A percentile compares a stretch with the other conserved stretches of the same genome.
phyloP scores from a whole-genome alignment of 2,888 invertebrate genomes.

The Tigriopus californicus region DNA sequence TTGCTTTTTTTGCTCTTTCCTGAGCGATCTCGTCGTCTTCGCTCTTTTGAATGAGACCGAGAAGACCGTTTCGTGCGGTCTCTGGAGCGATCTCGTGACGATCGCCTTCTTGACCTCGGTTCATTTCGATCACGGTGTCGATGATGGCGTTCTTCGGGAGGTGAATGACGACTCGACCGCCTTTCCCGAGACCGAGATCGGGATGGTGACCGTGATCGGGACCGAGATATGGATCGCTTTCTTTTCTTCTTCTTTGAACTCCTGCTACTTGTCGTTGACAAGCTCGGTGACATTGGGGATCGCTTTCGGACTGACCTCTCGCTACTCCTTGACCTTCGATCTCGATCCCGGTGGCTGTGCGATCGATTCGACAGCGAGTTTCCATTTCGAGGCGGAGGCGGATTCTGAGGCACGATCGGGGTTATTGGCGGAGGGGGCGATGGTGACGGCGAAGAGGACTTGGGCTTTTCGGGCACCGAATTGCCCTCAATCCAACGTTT shows the following conservation, averaged over 20 bases:
- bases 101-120: background rate
- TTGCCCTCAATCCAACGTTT: slow-evolving; percentile 6
- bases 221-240: background rate
- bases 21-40: background rate
- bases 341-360: background rate
- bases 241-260: background rate
- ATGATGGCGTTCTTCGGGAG: background rate
- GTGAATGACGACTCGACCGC: background rate
- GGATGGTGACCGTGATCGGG: background rate
- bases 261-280: no score
- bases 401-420: background rate
- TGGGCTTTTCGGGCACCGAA: no score
- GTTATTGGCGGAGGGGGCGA: background rate
- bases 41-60: background rate
- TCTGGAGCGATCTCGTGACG: background rate
- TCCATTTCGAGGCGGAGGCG: background rate
- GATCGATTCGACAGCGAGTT: background rate
- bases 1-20: background rate
- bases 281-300: background rate
- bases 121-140: background rate
- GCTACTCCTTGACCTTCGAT: background rate
- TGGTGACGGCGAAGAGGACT: background rate
- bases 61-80: background rate
- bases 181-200: background rate
- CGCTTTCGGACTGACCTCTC: background rate